Base-by-base conservation (phyloP, 2,113 vertebrate species). In the Aspiorhynchus laticeps region DNA sequence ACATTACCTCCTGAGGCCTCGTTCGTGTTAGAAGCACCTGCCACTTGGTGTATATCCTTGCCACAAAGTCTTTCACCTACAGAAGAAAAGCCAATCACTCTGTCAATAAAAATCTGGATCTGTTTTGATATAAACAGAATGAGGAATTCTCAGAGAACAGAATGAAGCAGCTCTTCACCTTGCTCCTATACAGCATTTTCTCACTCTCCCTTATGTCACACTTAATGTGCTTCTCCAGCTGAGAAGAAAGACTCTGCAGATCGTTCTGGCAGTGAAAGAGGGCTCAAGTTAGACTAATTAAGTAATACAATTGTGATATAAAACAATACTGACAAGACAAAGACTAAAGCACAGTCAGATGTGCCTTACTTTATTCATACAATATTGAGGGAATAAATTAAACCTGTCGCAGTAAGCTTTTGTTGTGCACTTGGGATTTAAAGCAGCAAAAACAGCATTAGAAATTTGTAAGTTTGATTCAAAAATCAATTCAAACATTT, bases 1-100 rank as follows among this genome's bases (percentile, higher is more conserved):
- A 59, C 41, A 78, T 74, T 94, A 96, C 95, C 93, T 96, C 51
- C 11, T 94, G 91, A 90, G 96, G 97, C 83, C 93, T 95, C 87
- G 96, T 96, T 90, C 93, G 96, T 91, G 95, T 96, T 80, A 99
- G 96, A 89, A 96, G 93, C 31, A 97, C 96, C 89, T 97, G 96
- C 98, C 98, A 99, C 92, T 96, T 97, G 85, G 96, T 96, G 91
- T 95, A 95, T 91, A 98, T 97, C 90, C 97, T 95, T 53, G 97
- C 96, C 90, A 98, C 96, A 79, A 99, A 94, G 89, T 97, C 96
- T 92, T 97, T 99, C 0, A 99, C 97, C 98, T 99, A 46, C 56
- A 88, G 46, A 77, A 38, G 53, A 78, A 67, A 48, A 61, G 7
- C 28, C 56, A 67, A 84, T 8, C 31, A 84, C 15, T 2, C 43